Conservation (phyloP, 2,797 vertebrate genomes). For the Cichlasoma orientale region DNA sequence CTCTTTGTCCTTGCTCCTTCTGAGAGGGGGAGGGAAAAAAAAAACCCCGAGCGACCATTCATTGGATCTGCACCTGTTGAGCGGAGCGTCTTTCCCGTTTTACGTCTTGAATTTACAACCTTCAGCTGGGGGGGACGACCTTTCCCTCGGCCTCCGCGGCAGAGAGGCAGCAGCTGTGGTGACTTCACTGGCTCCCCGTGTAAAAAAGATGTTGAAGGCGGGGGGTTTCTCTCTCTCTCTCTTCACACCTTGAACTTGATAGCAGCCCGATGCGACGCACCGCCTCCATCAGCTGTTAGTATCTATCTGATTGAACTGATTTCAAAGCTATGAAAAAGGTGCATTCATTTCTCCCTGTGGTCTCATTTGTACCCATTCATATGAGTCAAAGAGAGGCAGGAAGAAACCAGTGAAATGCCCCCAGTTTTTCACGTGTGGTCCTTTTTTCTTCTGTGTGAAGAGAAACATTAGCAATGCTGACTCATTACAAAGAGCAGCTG, state of each 20-base stretch:
- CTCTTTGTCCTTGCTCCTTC: constrained; percentile 45
- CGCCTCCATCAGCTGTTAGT: constrained; percentile 64
- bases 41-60: constrained; percentile 47
- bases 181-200: constrained; percentile 68
- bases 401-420: constrained; percentile 57
- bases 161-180: constrained; percentile 72
- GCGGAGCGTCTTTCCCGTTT: constrained; percentile 70
- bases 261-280: constrained; percentile 57
- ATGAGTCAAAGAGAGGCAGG: constrained; percentile 57
- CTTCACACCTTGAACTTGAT: constrained; percentile 67
- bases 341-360: constrained; percentile 46
- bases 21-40: not conserved
- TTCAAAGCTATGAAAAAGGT: constrained; percentile 45
- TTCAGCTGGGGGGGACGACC: constrained; percentile 77
- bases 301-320: constrained; percentile 48
- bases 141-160: constrained; percentile 66
- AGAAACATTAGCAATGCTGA: constrained; percentile 65
- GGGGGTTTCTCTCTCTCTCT: not conserved
- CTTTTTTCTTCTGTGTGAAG: constrained; percentile 59
- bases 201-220: constrained; percentile 37
- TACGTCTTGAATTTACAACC: constrained; percentile 77
- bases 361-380: constrained; percentile 61
- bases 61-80: constrained; percentile 79
- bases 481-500: constrained; percentile 62
- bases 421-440: constrained; percentile 62